These are phyloP conservation scores for Chrysaora quinquecirrha DNA, from an alignment of 30 jellyfish, hydroid and myxozoan species.

Conservation along the genomic window DNA sequence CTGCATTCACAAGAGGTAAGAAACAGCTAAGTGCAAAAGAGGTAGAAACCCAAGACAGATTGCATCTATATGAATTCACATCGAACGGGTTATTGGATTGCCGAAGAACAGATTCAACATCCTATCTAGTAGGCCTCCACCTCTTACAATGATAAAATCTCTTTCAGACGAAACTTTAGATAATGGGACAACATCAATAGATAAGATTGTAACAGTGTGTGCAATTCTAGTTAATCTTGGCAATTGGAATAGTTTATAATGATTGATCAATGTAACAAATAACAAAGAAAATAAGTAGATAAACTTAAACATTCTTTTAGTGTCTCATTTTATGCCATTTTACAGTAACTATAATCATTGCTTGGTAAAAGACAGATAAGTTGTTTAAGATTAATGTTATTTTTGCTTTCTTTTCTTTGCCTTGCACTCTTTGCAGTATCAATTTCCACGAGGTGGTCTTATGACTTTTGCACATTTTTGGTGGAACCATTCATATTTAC, in stretches of 20 bases:
- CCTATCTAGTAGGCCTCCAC: slow-evolving; percentile 1
- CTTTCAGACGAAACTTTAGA: too few relatives aligned
- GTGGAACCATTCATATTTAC: slow-evolving; percentile 1
- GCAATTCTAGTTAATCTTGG: slow-evolving; percentile 4
- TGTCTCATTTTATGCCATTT: neutral
- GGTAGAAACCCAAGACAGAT: slow-evolving; percentile 14
- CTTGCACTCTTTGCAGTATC: slow-evolving; percentile 33
- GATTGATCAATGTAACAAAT: neutral
- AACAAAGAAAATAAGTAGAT: neutral
- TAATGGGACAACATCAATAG: neutral
- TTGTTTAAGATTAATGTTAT: neutral
- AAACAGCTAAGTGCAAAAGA: too few relatives aligned
- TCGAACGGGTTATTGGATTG: too few relatives aligned
- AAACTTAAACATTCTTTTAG: too few relatives aligned
- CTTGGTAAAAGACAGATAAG: neutral
- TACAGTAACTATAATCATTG: neutral
- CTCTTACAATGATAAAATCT: slow-evolving; percentile 11
- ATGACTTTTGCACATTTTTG: too few relatives aligned
- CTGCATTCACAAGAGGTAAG: too few relatives aligned
- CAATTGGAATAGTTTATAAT: slow-evolving; percentile 25
- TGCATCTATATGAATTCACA: slow-evolving; percentile 19
- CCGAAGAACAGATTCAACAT: too few relatives aligned
- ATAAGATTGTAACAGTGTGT: slow-evolving; percentile 9
- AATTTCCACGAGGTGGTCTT: slow-evolving; percentile 17
- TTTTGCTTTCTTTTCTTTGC: too few relatives aligned